A percentile compares a stretch with the other conserved stretches of the same genome.
phyloP scores from a whole-genome alignment of 2,113 vertebrate species.

The Danionella cerebrum region DNA sequence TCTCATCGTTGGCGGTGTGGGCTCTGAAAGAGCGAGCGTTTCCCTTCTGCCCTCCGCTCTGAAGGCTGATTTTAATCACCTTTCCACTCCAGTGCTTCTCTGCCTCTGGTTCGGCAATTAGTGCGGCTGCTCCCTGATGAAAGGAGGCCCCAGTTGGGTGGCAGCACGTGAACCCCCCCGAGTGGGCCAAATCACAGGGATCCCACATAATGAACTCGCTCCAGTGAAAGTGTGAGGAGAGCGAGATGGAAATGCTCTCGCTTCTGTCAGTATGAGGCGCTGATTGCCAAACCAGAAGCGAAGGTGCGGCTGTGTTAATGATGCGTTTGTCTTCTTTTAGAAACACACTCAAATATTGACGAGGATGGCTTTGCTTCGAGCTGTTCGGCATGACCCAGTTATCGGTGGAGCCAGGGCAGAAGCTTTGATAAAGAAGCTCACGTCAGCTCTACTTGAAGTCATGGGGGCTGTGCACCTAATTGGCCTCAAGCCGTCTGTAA shows the following conservation, averaged over 20 bases:
- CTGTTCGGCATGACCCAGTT: constrained; percentile 1
- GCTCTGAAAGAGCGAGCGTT: background rate
- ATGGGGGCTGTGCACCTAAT: constrained; percentile 5
- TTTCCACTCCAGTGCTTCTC: constrained; percentile 25
- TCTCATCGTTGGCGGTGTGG: constrained; percentile 27
- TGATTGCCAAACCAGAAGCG: constrained; percentile 21
- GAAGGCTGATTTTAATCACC: constrained; percentile 45
- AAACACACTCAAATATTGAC: constrained; percentile 22
- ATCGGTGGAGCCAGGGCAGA: background rate
- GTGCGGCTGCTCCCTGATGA: constrained; percentile 37
- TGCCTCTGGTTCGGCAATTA: constrained; percentile 52
- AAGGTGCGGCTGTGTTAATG: constrained; percentile 43
- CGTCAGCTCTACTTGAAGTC: background rate
- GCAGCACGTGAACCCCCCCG: constrained; percentile 29
- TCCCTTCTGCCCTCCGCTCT: constrained; percentile 30
- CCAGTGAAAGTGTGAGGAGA: background rate
- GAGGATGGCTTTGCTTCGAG: background rate
- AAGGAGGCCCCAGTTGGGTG: constrained; percentile 44
- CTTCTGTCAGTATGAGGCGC: constrained; percentile 3
- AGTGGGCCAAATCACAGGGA: constrained; percentile 23
- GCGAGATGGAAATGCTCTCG: background rate
- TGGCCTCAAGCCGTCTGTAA: constrained; percentile 8
- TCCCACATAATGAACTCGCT: constrained; percentile 15
- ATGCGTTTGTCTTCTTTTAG: constrained; percentile 31
- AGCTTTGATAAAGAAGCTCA: constrained; percentile 15